Evolutionary conservation across 2,888 invertebrate species (phyloP), one percentile per base, ranked within the genome.

Genomic region (Parascotia fuliginaria): DNA sequence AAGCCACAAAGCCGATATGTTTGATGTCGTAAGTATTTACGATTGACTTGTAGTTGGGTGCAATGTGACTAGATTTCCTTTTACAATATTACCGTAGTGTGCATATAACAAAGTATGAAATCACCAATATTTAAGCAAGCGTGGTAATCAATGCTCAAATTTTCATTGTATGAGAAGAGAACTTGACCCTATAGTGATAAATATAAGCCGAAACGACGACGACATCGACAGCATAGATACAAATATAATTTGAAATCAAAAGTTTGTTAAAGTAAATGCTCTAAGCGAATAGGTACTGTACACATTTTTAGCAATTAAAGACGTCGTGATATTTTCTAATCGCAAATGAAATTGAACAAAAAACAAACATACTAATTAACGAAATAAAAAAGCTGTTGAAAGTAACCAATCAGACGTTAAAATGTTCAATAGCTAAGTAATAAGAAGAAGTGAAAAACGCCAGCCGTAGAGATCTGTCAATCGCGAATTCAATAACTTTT

Each of bases 1-100:
- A 45, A 48, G 46, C 36, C 34, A 15, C 36, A 24, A 42, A 50
- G 50, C 36, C 29, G 34, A 9, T 37, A 28, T 16, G 27, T 16
- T 13, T 46, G 36, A 47, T 59, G 64, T 44, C 34, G 33, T 33
- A n/a, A 5, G 6, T 36, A 19, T 36, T 42, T 46, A 48, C 44
- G 51, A 36, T 1, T 36, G 19, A 11, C 12, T 16, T n/a, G 19
- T 12, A 19, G 5, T 19, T 36, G 19, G 36, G 22, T 19, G 36
- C 22, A 9, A 12, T 16, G n/a, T 9, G 14, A 14, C 11, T 14
- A 9, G 6, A 1, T 3, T 14, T 9, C 5, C 32, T 9, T 3
- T 24, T 6, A 6, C 4, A 1, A 24, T 19, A 5, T 24, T 24
- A 6, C 7, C 24, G 24, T 24, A 24, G 3, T 24, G 19, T 19